Evolutionary conservation across 2,113 vertebrate genomes (phyloP).

Genomic region (Ceratotherium simum): DNA sequence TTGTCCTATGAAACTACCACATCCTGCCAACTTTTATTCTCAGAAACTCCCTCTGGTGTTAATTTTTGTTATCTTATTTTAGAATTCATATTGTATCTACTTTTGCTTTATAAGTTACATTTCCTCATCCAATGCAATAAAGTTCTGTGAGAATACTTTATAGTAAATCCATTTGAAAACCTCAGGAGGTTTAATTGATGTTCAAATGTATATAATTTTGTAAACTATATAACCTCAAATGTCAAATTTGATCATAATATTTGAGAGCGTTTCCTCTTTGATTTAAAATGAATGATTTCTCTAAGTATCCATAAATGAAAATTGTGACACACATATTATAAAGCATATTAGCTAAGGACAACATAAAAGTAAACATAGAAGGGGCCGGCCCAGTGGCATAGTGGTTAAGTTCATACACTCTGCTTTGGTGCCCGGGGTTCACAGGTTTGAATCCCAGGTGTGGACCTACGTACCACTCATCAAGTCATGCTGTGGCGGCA

Average conservation of each 20-base stretch:
- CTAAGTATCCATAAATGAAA: constrained; percentile 7
- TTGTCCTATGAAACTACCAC: not conserved
- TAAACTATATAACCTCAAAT: not conserved
- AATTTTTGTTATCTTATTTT: not conserved
- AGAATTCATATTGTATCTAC: not conserved
- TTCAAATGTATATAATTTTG: not conserved
- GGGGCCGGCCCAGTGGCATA: not conserved
- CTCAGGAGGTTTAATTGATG: not conserved
- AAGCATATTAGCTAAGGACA: not conserved
- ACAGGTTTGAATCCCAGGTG: too few relatives aligned
- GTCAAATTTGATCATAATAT: constrained; percentile 23
- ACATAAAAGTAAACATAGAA: not conserved
- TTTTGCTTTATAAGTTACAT: not conserved
- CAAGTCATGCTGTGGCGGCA: too few relatives aligned
- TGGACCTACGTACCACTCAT: too few relatives aligned
- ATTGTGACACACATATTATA: not conserved
- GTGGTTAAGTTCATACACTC: too few relatives aligned
- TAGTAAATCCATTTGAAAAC: not conserved
- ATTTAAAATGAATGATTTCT: constrained; percentile 29
- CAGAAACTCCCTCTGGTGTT: not conserved
- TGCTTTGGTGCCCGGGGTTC: too few relatives aligned
- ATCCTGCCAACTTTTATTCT: not conserved
- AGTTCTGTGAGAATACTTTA: not conserved
- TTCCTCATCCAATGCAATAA: not conserved
- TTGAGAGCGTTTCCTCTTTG: constrained; percentile 4